phyloP scores from a whole-genome alignment of 2,113 vertebrate species.

The Ictalurus furcatus region DNA sequence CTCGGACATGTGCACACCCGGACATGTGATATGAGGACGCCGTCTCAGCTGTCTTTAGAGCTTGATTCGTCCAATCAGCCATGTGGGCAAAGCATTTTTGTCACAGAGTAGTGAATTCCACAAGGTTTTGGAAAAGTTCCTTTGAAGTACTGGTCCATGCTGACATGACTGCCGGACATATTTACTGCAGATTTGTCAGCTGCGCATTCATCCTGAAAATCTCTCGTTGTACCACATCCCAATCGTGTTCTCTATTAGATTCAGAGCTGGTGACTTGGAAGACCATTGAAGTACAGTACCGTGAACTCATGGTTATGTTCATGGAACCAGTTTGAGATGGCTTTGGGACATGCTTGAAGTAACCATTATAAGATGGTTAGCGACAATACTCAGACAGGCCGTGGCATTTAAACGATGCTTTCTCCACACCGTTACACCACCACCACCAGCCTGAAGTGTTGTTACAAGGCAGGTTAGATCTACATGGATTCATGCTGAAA shows the following conservation, averaged over 20 bases:
- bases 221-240: neutral
- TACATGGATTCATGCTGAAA: neutral
- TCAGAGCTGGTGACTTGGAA: neutral
- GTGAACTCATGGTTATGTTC: neutral
- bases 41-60: constrained; percentile 23
- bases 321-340: neutral
- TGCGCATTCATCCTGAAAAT: neutral
- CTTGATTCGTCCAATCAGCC: neutral
- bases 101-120: neutral
- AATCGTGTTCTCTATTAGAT: neutral
- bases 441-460: neutral
- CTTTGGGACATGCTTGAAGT: neutral
- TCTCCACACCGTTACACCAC: neutral
- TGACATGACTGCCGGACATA: neutral
- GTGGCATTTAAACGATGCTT: neutral
- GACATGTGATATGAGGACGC: constrained; percentile 16
- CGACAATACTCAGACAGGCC: neutral
- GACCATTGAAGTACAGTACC: neutral
- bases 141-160: neutral
- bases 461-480: neutral
- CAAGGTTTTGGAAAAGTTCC: neutral
- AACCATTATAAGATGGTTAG: neutral
- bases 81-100: neutral
- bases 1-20: constrained; percentile 12
- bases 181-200: neutral